Base-by-base conservation (phyloP, 1,140 invertebrate species). In the Amphibalanus amphitrite region DNA sequence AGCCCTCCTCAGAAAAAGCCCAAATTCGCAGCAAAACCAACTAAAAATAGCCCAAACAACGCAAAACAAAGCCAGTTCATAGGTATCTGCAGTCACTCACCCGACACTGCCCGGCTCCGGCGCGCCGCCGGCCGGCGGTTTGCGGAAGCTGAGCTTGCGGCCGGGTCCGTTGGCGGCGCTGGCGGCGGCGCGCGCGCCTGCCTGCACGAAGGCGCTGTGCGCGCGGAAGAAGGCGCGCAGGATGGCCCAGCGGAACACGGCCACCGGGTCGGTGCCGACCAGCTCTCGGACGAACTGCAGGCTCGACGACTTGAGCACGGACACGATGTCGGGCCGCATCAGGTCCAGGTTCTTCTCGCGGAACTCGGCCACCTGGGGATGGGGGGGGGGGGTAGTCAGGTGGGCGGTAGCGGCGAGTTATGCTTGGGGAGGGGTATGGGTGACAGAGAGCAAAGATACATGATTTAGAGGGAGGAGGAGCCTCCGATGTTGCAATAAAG, bases 281-380 rank as follows among this genome's bases (percentile, higher is more conserved):
- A 97, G 81, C 81, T 97, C 93, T 38, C 93, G 84, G 3, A 98
- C 92, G 81, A 97, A 95, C 4, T 92, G 89, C 78, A 93, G 85
- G 38, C 88, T 91, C 74, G 92, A 94, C 81, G 93, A 95, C 82
- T 97, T 97, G 70, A 98, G 79, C 17, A 96, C 91, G 64, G 89
- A 88, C 67, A 97, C 91, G 69, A 97, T 92, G 77, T 97, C 94
- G 73, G 91, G 90, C 73, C 93, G 83, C 88, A 97, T 95, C 29
- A 96, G 82, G 81, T 98, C 95, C 73, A 95, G 82, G 82, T 98
- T 98, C 80, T 98, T 98, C 79, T 97, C 94, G 67, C 94, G 84
- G 87, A 98, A 96, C 77, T 95, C 92, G 29, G 86, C 82, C 69
- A 89, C 90, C 88, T 91, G n/a, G n/a, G n/a, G n/a, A n/a, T 74